Evolutionary conservation across 2,888 invertebrate genomes (phyloP).

Genomic region (Athalia rosae): DNA sequence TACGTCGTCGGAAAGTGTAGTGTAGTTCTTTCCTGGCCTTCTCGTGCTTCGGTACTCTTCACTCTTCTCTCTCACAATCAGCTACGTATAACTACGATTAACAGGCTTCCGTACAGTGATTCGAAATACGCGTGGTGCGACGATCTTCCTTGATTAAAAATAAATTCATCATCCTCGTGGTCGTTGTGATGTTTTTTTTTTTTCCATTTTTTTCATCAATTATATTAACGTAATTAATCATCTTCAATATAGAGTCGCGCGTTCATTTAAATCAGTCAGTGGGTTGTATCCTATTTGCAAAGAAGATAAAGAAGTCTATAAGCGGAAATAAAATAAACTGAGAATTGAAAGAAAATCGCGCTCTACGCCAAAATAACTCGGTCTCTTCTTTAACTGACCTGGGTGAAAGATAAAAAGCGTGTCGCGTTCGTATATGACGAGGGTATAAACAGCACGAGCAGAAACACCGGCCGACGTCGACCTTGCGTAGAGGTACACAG

Average conservation of each 20-base stretch:
- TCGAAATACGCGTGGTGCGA: no score
- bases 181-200: neutral
- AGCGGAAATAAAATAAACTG: neutral
- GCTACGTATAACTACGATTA: neutral
- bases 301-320: neutral
- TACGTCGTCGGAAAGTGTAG: neutral
- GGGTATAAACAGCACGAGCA: no score
- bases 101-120: no score
- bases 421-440: neutral
- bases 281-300: neutral
- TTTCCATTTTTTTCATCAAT: neutral
- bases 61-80: neutral
- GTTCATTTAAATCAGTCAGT: no score
- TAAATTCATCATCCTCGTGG: no score
- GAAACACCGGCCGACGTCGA: neutral
- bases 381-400: conserved; percentile 16
- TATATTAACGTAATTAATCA: no score
- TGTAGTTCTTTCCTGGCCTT: conserved; percentile 17
- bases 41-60: conserved; percentile 19
- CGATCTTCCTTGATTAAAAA: no score
- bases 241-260: no score
- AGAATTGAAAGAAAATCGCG: neutral
- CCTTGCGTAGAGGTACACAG: neutral
- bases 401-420: neutral
- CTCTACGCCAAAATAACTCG: neutral